Conservation (phyloP, 2,113 vertebrate species). For the Cisticola juncidis region DNA sequence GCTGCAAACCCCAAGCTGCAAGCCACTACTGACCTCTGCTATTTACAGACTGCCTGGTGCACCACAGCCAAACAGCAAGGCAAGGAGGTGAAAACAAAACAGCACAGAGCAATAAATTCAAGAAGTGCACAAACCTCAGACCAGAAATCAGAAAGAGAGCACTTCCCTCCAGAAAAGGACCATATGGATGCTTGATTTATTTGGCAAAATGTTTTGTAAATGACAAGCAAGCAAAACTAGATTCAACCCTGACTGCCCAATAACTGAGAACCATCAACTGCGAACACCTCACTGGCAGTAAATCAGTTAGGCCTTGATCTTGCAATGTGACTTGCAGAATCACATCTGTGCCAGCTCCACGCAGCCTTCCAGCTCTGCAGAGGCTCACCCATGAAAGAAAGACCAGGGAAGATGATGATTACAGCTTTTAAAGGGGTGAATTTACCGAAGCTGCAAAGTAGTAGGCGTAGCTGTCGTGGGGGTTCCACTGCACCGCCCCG, state of each 20-base stretch:
- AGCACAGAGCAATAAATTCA: background rate
- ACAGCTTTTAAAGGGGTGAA: background rate
- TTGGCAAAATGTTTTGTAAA: background rate
- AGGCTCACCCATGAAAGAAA: background rate
- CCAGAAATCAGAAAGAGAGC: background rate
- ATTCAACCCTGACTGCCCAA: background rate
- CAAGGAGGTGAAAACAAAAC: background rate
- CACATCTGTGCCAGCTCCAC: background rate
- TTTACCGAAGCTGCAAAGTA: constrained; percentile 93
- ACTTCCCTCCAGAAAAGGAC: background rate
- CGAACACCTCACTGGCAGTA: background rate
- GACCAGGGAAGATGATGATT: fast-evolving
- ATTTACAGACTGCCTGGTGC: background rate
- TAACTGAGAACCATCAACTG: background rate
- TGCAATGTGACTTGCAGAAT: background rate
- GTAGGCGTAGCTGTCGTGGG: constrained; percentile 83
- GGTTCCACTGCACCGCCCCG: constrained; percentile 97
- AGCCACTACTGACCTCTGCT: background rate
- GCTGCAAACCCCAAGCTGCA: background rate
- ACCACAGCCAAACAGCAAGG: background rate
- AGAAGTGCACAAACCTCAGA: background rate
- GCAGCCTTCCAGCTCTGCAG: background rate
- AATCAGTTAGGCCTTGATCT: background rate
- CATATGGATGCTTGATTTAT: background rate
- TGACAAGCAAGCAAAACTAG: background rate